These are phyloP conservation scores for Spondyliosoma cantharus DNA, from an alignment of 2,797 vertebrate species.

Conservation along the genomic window DNA sequence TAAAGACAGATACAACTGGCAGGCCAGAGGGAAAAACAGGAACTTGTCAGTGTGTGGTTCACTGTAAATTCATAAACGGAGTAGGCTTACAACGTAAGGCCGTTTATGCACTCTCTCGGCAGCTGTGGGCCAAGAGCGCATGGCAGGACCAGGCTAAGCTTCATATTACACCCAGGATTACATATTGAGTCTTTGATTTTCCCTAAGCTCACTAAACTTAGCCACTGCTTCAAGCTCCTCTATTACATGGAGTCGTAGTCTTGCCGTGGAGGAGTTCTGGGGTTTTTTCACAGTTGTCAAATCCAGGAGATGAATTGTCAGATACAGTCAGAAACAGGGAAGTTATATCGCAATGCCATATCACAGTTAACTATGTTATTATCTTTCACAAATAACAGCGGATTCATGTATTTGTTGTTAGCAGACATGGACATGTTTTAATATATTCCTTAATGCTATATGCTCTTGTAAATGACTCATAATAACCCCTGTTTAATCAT, in stretches of 20 bases:
- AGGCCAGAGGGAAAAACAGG: constrained; percentile 62
- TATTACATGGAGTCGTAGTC: constrained; percentile 62
- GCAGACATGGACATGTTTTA: constrained; percentile 27
- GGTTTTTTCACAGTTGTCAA: constrained; percentile 43
- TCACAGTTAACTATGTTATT: constrained; percentile 14
- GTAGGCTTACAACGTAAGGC: constrained; percentile 71
- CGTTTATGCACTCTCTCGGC: constrained; percentile 65
- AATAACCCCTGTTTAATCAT: constrained; percentile 60
- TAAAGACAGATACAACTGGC: constrained; percentile 75
- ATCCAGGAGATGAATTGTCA: constrained; percentile 60
- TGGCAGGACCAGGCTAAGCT: constrained; percentile 79
- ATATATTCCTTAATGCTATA: constrained; percentile 38
- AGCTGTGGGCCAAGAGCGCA: constrained; percentile 78
- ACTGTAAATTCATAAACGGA: constrained; percentile 80
- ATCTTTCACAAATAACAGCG: constrained; percentile 22
- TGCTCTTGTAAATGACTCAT: constrained; percentile 60
- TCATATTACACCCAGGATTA: constrained; percentile 86
- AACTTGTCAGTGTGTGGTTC: constrained; percentile 78
- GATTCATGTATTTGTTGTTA: constrained; percentile 22
- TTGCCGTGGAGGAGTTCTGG: constrained; percentile 29
- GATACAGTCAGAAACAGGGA: constrained; percentile 51
- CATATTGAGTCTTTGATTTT: constrained; percentile 84
- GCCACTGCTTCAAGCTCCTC: constrained; percentile 77
- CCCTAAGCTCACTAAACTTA: constrained; percentile 84
- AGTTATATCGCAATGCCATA: constrained; percentile 23